Conservation (phyloP, 2,113 vertebrate genomes). For the Oreotragus oreotragus region DNA sequence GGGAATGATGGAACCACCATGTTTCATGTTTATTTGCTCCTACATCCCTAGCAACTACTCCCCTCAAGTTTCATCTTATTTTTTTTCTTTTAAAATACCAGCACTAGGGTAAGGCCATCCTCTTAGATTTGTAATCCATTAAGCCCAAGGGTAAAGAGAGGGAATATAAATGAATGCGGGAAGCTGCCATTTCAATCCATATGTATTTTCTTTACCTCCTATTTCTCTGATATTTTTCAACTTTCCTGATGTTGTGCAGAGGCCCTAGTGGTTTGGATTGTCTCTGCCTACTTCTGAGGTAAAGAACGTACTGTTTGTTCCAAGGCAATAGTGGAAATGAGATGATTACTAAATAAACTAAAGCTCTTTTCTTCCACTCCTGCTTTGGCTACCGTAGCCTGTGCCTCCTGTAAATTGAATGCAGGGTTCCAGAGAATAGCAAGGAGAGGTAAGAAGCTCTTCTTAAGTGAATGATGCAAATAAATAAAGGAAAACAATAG, state of each 20-base stretch:
- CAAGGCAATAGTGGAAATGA: background rate
- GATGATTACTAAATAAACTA: background rate
- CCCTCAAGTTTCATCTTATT: background rate
- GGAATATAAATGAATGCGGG: background rate
- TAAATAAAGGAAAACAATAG: background rate
- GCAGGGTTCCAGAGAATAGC: background rate
- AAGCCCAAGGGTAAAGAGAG: background rate
- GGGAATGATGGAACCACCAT: background rate
- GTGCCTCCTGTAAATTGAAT: background rate
- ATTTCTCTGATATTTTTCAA: background rate
- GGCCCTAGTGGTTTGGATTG: background rate
- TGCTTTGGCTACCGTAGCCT: background rate
- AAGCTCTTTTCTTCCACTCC: background rate
- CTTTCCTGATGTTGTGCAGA: background rate
- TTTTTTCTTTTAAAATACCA: background rate
- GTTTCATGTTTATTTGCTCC: background rate
- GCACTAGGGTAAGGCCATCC: background rate
- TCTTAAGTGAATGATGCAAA: background rate
- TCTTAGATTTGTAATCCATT: background rate
- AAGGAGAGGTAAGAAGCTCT: background rate
- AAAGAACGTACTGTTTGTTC: background rate
- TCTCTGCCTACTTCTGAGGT: background rate
- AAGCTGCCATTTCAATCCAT: background rate
- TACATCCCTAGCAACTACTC: background rate
- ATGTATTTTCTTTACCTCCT: background rate